A percentile compares a stretch with the other conserved stretches of the same genome.
phyloP scores from a whole-genome alignment of 2,797 vertebrate genomes.

The Melanotaenia pygmaea region DNA sequence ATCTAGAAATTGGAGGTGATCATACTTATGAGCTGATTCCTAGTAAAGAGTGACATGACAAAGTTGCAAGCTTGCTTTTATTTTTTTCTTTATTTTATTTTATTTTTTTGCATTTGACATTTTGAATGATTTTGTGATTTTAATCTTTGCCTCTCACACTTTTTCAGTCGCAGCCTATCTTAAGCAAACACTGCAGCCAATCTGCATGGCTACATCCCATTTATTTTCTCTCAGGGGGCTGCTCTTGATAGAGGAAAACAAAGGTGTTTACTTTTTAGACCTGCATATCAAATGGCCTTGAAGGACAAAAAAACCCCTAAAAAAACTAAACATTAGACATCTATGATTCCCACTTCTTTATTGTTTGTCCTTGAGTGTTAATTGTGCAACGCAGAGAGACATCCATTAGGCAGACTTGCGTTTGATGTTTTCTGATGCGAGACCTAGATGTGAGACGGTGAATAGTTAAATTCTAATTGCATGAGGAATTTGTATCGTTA shows the following conservation, averaged over 20 bases:
- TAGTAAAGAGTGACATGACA: background rate
- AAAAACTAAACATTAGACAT: conserved; percentile 63
- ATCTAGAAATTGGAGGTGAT: background rate
- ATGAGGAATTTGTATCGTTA: conserved; percentile 78
- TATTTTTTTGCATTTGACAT: conserved; percentile 23
- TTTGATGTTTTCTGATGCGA: conserved; percentile 82
- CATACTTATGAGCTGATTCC: no score
- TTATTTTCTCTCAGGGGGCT: conserved; percentile 54
- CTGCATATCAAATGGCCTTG: conserved; percentile 76
- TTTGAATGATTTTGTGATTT: conserved; percentile 20
- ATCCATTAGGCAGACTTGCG: conserved; percentile 69
- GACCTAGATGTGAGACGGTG: conserved; percentile 77
- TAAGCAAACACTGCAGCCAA: conserved; percentile 32
- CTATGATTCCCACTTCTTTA: conserved; percentile 66
- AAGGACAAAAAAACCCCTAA: conserved; percentile 61
- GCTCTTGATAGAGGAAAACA: conserved; percentile 64
- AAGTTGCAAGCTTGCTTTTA: background rate
- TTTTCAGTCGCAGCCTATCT: conserved; percentile 13
- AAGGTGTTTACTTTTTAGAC: conserved; percentile 78
- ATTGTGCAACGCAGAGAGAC: conserved; percentile 75
- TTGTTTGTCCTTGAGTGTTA: conserved; percentile 83
- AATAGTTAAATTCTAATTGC: conserved; percentile 82
- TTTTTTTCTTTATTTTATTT: background rate
- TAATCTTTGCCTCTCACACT: conserved; percentile 20
- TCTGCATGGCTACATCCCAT: conserved; percentile 30